These are phyloP conservation scores for Volucella zonaria DNA, from an alignment of 2,888 invertebrate species.

Conservation along the genomic window DNA sequence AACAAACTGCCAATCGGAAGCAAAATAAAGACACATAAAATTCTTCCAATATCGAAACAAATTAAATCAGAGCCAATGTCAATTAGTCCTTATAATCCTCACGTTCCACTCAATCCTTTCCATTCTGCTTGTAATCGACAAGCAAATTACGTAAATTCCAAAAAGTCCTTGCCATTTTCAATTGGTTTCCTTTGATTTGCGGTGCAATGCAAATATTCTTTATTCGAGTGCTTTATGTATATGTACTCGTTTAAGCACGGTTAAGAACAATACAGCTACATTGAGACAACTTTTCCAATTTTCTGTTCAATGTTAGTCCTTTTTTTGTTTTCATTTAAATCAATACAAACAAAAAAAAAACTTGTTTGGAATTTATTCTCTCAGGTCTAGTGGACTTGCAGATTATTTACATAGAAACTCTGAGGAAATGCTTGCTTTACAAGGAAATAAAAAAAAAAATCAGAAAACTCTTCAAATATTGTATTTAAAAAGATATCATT, in stretches of 20 bases:
- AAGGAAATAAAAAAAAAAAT: no score
- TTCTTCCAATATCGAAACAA: no score
- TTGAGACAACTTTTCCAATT: not conserved
- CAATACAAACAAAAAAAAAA: not conserved
- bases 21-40: no score
- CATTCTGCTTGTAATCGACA: not conserved
- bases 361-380: no score
- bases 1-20: no score
- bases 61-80: not conserved
- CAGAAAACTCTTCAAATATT: no score
- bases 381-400: no score
- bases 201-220: not conserved
- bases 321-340: not conserved
- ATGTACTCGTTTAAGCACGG: constrained; percentile 16
- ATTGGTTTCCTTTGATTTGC: constrained; percentile 17
- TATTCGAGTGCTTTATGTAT: not conserved
- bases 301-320: not conserved
- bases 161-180: constrained; percentile 6
- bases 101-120: not conserved
- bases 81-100: not conserved
- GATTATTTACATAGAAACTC: no score
- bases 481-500: no score
- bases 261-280: constrained; percentile 16
- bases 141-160: not conserved
- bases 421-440: no score